Conservation (phyloP, 2,113 vertebrate species). For the Plotosus lineatus region DNA sequence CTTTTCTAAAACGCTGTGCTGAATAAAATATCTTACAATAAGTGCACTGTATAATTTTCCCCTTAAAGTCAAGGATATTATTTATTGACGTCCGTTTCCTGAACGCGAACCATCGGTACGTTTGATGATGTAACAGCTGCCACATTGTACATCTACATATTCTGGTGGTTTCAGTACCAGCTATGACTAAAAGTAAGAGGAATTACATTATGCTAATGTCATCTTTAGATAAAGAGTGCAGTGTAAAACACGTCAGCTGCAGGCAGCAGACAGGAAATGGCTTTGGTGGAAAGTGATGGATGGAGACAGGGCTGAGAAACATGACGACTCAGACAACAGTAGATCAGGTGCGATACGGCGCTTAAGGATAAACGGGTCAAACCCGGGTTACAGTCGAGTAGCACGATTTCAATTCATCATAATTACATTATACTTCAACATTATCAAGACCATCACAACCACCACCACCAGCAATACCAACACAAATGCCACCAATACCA, state of each 20-base stretch:
- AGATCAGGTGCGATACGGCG: background rate
- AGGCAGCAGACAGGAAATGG: slow-evolving; percentile 6
- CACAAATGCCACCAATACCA: too few relatives aligned
- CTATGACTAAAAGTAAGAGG: background rate
- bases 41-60: background rate
- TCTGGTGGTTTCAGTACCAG: background rate
- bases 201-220: background rate
- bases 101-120: background rate
- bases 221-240: background rate
- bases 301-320: slow-evolving; percentile 1
- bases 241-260: background rate
- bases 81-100: background rate
- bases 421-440: background rate
- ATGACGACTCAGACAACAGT: background rate
- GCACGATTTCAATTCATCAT: background rate
- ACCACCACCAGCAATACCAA: too few relatives aligned
- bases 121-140: background rate
- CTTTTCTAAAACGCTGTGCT: too few relatives aligned
- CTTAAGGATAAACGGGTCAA: background rate
- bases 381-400: background rate
- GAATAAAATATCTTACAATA: too few relatives aligned
- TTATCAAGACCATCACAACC: too few relatives aligned
- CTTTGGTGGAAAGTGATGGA: background rate
- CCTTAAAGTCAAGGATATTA: background rate
- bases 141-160: background rate